Percentiles rank a stretch among this genome's conserved stretches.
Conservation (phyloP, 2,113 vertebrate genomes). For the Mastomys coucha region DNA sequence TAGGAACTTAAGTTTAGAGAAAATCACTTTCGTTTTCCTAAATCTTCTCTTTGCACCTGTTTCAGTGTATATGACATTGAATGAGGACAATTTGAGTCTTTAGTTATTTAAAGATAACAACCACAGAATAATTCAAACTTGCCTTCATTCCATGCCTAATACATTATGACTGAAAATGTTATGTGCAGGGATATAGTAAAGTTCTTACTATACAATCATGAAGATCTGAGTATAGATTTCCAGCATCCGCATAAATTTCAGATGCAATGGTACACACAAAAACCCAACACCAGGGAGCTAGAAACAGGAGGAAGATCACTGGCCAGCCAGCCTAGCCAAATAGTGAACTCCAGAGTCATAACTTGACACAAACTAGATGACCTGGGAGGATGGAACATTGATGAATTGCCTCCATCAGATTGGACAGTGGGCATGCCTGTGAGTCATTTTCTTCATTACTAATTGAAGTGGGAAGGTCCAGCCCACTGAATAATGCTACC, state of each 20-base stretch:
- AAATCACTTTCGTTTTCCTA: neutral
- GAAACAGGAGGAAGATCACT: neutral
- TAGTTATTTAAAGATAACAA: slow-evolving; percentile 36
- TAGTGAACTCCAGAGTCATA: neutral
- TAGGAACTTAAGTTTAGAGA: neutral
- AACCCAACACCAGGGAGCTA: neutral
- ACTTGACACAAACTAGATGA: neutral
- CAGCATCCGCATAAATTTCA: neutral
- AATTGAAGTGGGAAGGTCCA: neutral
- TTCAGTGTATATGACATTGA: neutral
- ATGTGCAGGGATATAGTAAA: neutral
- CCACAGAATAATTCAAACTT: neutral
- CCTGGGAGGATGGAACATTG: neutral
- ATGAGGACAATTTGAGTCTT: neutral
- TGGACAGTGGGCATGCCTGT: neutral
- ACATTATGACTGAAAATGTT: neutral
- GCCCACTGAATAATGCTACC: neutral
- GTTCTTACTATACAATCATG: neutral
- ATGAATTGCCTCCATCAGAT: neutral
- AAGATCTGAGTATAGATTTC: neutral
- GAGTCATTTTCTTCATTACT: neutral
- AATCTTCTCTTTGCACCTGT: neutral
- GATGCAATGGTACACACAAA: neutral
- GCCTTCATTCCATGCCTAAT: neutral
- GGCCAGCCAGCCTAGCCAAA: neutral